Conservation (phyloP, 2,113 vertebrate species). For the Acanthisitta chloris region DNA sequence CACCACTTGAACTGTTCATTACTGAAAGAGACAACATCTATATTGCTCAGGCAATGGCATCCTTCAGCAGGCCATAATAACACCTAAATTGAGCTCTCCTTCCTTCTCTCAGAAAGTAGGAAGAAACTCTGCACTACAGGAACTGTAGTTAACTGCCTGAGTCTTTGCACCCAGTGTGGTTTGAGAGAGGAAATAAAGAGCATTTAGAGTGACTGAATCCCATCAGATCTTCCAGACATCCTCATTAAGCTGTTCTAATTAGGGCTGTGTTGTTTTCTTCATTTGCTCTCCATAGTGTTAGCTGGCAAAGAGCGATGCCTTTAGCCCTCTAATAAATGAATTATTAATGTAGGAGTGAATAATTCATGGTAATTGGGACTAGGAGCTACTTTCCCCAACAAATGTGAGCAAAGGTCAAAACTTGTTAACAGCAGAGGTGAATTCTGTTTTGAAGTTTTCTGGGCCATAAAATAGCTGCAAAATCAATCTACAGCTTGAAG, state of each 20-base stretch:
- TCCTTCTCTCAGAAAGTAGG: conserved; percentile 21
- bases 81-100: conserved; percentile 46
- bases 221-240: conserved; percentile 55
- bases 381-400: conserved; percentile 86
- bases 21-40: conserved; percentile 21
- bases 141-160: conserved; percentile 9
- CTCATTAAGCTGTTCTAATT: conserved; percentile 63
- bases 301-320: conserved; percentile 78
- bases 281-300: conserved; percentile 70
- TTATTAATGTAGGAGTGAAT: conserved; percentile 92
- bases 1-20: conserved; percentile 27
- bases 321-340: conserved; percentile 86
- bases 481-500: conserved; percentile 34
- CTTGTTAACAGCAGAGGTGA: conserved; percentile 77
- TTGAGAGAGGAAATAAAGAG: conserved; percentile 63
- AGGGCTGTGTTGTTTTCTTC: conserved; percentile 69
- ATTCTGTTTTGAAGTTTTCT: conserved; percentile 69
- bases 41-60: conserved; percentile 20
- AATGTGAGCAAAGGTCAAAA: conserved; percentile 82
- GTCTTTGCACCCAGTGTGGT: conserved; percentile 45
- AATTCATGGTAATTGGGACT: conserved; percentile 96
- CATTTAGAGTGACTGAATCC: conserved; percentile 66
- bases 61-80: conserved; percentile 49
- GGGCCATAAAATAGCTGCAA: conserved; percentile 12
- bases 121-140: not conserved